Conservation (phyloP, 2,113 vertebrate genomes). For the Tragelaphus buxtoni region DNA sequence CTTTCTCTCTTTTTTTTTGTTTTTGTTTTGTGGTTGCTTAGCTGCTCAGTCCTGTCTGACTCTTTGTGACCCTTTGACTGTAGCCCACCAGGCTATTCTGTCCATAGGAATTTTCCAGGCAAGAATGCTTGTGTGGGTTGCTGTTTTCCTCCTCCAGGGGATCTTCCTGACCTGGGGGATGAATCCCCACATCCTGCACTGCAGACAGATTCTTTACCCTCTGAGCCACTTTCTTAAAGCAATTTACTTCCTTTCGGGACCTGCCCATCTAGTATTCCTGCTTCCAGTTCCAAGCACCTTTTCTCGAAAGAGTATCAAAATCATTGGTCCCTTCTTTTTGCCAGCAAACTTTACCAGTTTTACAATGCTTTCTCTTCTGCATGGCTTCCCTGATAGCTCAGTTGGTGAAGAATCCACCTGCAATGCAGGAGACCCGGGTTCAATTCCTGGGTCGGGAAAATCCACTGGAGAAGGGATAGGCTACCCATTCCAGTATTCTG, state of each 20-base stretch:
- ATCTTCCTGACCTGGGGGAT: not conserved
- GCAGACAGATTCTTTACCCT: not conserved
- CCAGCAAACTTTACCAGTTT: not conserved
- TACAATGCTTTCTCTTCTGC: not conserved
- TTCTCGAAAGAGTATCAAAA: not conserved
- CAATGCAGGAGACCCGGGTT: not conserved
- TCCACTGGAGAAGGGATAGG: not conserved
- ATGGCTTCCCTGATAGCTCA: not conserved
- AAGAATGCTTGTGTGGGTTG: not conserved
- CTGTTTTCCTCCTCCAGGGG: not conserved
- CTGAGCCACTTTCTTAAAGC: not conserved
- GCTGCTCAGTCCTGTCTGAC: not conserved
- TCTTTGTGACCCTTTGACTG: not conserved
- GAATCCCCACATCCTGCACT: fast-evolving
- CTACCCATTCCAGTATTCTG: not conserved
- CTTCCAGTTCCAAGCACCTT: not conserved
- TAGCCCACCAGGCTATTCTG: not conserved
- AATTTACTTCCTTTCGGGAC: not conserved
- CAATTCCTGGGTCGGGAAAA: not conserved
- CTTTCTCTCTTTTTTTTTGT: not conserved
- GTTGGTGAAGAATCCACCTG: not conserved
- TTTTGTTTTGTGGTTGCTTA: not conserved
- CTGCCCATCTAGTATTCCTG: not conserved
- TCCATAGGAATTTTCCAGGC: not conserved
- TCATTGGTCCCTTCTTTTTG: not conserved